These are phyloP conservation scores for Platichthys stellatus DNA, from an alignment of 2,113 vertebrate genomes.

Conservation along the genomic window DNA sequence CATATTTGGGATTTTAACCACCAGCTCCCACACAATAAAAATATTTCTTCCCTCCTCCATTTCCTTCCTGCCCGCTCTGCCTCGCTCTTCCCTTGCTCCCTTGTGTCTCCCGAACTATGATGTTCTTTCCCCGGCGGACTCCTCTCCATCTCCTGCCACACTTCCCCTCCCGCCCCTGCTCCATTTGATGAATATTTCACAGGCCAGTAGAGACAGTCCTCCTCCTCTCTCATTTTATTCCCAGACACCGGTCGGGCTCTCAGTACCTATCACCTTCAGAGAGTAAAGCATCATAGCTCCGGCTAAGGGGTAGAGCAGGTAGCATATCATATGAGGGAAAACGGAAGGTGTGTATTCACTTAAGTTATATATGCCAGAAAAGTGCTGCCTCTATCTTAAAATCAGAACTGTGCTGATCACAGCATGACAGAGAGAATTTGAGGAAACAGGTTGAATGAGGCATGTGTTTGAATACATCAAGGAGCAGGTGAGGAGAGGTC, in stretches of 20 bases:
- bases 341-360: constrained; percentile 43
- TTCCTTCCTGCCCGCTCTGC: constrained; percentile 25
- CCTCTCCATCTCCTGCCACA: constrained; percentile 61
- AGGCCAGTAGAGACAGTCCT: constrained; percentile 74
- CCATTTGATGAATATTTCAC: constrained; percentile 81
- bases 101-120: constrained; percentile 53
- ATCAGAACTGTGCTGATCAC: constrained; percentile 18
- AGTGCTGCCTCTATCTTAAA: constrained; percentile 20
- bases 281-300: constrained; percentile 37
- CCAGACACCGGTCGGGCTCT: constrained; percentile 63
- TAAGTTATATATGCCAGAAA: constrained; percentile 24
- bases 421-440: constrained; percentile 9
- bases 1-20: constrained; percentile 36
- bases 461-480: no score
- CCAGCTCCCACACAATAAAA: constrained; percentile 43
- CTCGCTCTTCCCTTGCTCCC: constrained; percentile 32
- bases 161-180: constrained; percentile 61
- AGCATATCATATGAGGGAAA: constrained; percentile 46
- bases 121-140: constrained; percentile 58
- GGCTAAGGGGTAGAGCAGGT: constrained; percentile 10
- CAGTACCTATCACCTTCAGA: constrained; percentile 73
- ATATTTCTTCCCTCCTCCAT: constrained; percentile 17
- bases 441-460: constrained; percentile 23
- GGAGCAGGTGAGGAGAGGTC: constrained; percentile 1
- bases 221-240: constrained; percentile 62